Evolutionary conservation across 2,888 invertebrate species (phyloP).

Genomic region (Sepioteuthis lessoniana): DNA sequence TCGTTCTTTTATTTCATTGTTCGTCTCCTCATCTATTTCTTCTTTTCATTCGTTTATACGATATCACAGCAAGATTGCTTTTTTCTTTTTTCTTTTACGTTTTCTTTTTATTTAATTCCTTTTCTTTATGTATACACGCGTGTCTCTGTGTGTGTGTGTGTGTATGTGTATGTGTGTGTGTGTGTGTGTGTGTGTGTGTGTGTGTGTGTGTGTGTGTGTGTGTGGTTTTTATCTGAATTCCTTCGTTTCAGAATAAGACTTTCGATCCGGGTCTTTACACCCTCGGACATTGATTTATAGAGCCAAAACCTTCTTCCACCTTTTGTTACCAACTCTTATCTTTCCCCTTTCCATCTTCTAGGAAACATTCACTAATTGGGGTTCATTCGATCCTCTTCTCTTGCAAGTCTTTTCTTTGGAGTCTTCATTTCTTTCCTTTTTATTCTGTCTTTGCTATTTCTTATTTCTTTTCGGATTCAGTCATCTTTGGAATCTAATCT

Average conservation of each 20-base stretch:
- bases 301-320: neutral
- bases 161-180: neutral
- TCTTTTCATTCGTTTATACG: neutral
- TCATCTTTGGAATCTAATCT: neutral
- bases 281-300: neutral
- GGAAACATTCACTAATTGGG: neutral
- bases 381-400: neutral
- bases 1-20: neutral
- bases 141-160: neutral
- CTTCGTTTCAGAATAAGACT: neutral
- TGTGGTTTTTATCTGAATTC: neutral
- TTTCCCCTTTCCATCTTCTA: neutral
- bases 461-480: neutral
- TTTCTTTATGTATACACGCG: too few relatives aligned
- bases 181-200: neutral
- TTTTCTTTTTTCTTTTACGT: neutral
- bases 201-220: neutral
- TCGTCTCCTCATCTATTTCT: neutral
- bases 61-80: neutral
- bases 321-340: neutral
- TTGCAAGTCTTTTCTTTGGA: neutral
- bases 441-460: neutral
- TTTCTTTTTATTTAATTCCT: neutral
- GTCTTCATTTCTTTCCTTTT: neutral
- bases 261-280: neutral